These are phyloP conservation scores for Nephrotoma guestfalica DNA, from an alignment of 2,888 invertebrate genomes.

Conservation along the genomic window DNA sequence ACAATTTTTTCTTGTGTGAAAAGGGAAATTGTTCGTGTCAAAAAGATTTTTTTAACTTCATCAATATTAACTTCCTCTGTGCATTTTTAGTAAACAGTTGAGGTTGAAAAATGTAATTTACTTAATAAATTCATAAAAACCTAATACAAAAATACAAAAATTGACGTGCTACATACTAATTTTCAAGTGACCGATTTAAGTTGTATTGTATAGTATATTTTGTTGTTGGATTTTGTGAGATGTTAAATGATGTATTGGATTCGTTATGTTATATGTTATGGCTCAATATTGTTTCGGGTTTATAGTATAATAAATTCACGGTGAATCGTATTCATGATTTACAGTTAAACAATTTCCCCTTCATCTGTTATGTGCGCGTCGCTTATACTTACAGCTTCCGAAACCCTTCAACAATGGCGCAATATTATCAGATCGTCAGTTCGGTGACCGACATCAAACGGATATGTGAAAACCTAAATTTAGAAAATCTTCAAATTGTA, in stretches of 20 bases:
- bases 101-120: no score
- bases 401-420: background rate
- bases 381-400: background rate
- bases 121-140: background rate
- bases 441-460: constrained; percentile 47
- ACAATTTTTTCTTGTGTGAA: background rate
- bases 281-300: background rate
- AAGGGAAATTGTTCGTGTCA: background rate
- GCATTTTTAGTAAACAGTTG: no score
- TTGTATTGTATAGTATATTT: background rate
- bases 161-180: background rate
- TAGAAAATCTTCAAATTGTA: constrained; percentile 28
- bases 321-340: background rate
- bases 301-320: background rate
- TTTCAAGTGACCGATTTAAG: background rate
- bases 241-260: background rate
- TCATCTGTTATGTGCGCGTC: background rate
- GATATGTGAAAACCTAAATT: constrained; percentile 45
- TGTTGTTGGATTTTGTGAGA: background rate
- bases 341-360: background rate
- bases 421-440: constrained; percentile 49
- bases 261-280: background rate
- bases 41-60: background rate
- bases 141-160: background rate
- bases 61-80: no score